A percentile compares a stretch with the other conserved stretches of the same genome.
Conservation (phyloP, 2,888 invertebrate species). For the Ennomos quercinarius region DNA sequence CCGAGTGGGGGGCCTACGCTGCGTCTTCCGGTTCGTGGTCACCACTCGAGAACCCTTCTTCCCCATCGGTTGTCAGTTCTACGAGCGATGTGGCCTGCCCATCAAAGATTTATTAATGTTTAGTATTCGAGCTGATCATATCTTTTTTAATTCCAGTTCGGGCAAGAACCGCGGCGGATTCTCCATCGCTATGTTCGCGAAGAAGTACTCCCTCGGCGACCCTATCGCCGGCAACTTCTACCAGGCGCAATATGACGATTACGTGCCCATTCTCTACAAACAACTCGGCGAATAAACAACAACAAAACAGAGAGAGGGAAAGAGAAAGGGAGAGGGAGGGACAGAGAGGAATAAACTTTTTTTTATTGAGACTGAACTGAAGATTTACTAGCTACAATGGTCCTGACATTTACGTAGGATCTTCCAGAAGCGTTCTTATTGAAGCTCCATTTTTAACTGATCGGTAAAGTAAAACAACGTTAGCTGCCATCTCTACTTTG, state of each 20-base stretch:
- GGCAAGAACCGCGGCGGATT: slow-evolving; percentile 69
- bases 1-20: no score
- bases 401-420: no score
- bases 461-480: no score
- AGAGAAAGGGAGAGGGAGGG: no score
- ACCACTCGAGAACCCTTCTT: no score
- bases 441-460: neutral
- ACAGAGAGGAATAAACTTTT: no score
- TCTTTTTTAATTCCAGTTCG: slow-evolving; percentile 59
- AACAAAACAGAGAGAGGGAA: neutral
- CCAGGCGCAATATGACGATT: slow-evolving; percentile 92
- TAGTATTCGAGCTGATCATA: neutral
- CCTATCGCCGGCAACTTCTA: slow-evolving; percentile 94
- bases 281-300: slow-evolving; percentile 65
- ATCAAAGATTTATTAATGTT: no score
- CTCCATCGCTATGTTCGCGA: slow-evolving; percentile 86
- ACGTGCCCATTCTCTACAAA: slow-evolving; percentile 87
- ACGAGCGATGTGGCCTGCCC: no score
- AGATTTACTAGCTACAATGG: neutral
- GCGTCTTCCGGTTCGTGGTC: no score
- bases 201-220: slow-evolving; percentile 89
- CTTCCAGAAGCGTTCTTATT: neutral
- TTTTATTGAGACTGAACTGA: neutral
- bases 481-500: no score
- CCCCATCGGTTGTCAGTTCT: no score